A percentile compares a stretch with the other conserved stretches of the same genome.
Conservation (phyloP, 2,113 vertebrate species). For the Bos javanicus region DNA sequence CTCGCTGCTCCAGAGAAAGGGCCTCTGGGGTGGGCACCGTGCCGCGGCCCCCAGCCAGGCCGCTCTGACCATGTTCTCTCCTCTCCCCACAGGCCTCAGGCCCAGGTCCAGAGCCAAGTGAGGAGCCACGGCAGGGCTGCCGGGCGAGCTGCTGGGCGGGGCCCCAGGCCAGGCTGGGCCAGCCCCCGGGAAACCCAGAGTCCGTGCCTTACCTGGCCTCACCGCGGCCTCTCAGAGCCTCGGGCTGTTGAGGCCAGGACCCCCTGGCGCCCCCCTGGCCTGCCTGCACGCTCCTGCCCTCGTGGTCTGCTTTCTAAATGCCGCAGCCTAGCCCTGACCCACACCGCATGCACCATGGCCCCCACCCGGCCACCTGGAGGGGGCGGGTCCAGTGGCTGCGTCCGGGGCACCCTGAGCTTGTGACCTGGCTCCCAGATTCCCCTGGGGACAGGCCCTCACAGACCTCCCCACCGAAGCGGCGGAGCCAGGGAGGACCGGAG, state of each 20-base stretch:
- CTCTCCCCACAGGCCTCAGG: constrained; percentile 52
- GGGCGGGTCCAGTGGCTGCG: fast-evolving
- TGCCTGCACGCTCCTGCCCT: background rate
- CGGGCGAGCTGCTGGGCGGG: background rate
- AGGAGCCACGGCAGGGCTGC: background rate
- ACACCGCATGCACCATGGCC: background rate
- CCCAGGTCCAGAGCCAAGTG: constrained; percentile 61
- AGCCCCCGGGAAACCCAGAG: background rate
- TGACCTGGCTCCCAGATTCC: background rate
- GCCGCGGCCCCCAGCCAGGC: background rate
- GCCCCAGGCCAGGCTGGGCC: background rate
- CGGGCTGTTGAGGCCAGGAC: fast-evolving
- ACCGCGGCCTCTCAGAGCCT: background rate
- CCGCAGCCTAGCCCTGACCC: fast-evolving
- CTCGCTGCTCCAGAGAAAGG: background rate
- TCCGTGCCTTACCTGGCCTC: constrained; percentile 56
- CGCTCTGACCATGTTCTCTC: fast-evolving
- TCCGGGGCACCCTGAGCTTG: background rate
- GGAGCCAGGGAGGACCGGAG: background rate
- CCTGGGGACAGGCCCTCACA: background rate
- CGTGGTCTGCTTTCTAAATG: background rate
- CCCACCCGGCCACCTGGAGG: background rate
- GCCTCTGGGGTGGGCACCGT: fast-evolving
- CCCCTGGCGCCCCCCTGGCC: background rate
- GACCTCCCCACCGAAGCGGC: background rate